Percentiles rank a stretch among this genome's conserved stretches.
phyloP scores from a whole-genome alignment of 2,797 vertebrate species.

The Echeneis naucrates region DNA sequence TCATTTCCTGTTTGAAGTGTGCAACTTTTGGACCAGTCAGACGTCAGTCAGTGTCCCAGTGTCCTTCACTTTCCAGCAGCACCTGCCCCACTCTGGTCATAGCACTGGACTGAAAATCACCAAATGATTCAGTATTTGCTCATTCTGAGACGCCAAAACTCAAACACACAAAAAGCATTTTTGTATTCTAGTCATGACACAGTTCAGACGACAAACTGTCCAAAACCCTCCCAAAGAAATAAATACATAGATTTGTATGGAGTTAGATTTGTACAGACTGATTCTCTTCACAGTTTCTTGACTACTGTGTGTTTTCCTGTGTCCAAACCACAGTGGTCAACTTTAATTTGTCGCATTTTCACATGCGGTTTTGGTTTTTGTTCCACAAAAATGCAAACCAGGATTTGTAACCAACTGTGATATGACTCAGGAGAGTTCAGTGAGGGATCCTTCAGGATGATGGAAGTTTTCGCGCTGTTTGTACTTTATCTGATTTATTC shows the following conservation, averaged over 20 bases:
- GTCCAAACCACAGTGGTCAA: slow-evolving; percentile 9
- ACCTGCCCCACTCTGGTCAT: slow-evolving; percentile 16
- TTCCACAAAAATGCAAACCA: slow-evolving; percentile 39
- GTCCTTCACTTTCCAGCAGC: slow-evolving; percentile 54
- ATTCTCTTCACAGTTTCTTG: background rate
- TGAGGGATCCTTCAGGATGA: background rate
- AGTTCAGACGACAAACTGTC: background rate
- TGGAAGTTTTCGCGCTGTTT: background rate
- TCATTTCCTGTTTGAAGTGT: slow-evolving; percentile 73
- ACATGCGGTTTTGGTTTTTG: slow-evolving; percentile 37
- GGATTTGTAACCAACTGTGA: slow-evolving; percentile 35
- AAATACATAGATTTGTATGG: no score
- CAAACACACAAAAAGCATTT: no score
- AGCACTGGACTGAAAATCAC: background rate
- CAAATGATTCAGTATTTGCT: no score
- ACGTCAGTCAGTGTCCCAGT: slow-evolving; percentile 4
- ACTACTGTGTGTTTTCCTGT: slow-evolving; percentile 1
- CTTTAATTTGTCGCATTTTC: slow-evolving; percentile 39
- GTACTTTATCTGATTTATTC: background rate
- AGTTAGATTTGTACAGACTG: background rate
- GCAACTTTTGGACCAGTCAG: slow-evolving; percentile 53
- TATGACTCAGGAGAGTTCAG: slow-evolving; percentile 18
- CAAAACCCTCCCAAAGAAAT: background rate
- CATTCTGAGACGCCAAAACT: background rate
- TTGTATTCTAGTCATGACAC: background rate